Evolutionary conservation across 2,888 invertebrate species (phyloP).

Genomic region (Ophion ventricosus): DNA sequence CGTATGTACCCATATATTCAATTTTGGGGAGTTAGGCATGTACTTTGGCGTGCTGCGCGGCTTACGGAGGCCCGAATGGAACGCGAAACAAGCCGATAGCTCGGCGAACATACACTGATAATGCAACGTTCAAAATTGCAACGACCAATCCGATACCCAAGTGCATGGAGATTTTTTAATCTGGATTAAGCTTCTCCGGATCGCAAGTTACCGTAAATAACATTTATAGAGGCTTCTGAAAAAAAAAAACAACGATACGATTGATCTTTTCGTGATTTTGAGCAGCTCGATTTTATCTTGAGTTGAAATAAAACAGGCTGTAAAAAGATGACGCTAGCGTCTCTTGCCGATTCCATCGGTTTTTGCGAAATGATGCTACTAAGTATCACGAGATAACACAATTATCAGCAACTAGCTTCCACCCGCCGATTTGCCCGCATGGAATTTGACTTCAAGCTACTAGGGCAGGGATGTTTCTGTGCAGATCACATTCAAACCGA

Average conservation of each 20-base stretch:
- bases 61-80: background rate
- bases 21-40: constrained; percentile 15
- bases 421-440: too few relatives aligned
- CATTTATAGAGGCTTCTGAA: background rate
- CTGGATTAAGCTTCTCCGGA: background rate
- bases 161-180: background rate
- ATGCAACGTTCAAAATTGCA: background rate
- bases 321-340: too few relatives aligned
- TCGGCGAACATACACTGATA: background rate
- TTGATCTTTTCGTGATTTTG: background rate
- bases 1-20: constrained; percentile 6
- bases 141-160: background rate
- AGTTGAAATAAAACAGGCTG: too few relatives aligned
- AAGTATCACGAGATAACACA: too few relatives aligned
- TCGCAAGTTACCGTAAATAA: background rate
- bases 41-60: background rate
- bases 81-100: background rate
- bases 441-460: too few relatives aligned
- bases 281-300: background rate
- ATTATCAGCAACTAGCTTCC: too few relatives aligned
- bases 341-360: too few relatives aligned
- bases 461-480: too few relatives aligned
- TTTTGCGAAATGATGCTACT: too few relatives aligned
- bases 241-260: background rate
- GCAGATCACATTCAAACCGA: too few relatives aligned